phyloP scores from a whole-genome alignment of 2,797 vertebrate species.

The Alcedo quadribrachys region DNA sequence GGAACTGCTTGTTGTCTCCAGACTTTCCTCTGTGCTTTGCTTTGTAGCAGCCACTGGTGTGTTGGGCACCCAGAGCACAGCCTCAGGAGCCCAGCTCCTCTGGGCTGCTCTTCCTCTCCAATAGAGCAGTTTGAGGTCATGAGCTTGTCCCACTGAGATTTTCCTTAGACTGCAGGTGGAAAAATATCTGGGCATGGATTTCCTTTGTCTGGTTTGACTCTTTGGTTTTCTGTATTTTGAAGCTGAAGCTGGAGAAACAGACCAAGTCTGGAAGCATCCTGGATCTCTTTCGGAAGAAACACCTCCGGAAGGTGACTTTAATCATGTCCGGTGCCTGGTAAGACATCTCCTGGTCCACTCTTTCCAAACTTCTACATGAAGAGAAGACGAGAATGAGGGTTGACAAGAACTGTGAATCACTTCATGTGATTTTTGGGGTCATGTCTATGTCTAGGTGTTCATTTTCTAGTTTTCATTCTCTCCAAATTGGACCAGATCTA shows the following conservation, averaged over 20 bases:
- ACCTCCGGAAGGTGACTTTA: slow-evolving; percentile 81
- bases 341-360: slow-evolving; percentile 9
- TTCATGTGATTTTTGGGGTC: fast-evolving
- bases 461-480: no score
- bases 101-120: not conserved
- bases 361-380: fast-evolving
- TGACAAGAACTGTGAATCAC: not conserved
- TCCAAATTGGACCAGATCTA: no score
- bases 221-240: not conserved
- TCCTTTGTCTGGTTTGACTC: not conserved
- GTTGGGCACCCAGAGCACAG: not conserved
- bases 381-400: not conserved
- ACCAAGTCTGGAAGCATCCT: slow-evolving; percentile 71
- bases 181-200: not conserved
- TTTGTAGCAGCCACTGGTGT: not conserved
- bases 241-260: slow-evolving; percentile 45
- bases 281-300: slow-evolving; percentile 83
- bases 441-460: not conserved
- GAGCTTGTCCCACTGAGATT: not conserved
- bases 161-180: not conserved
- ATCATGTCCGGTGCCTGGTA: slow-evolving; percentile 84
- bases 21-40: not conserved
- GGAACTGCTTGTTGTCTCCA: not conserved
- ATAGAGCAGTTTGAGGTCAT: not conserved
- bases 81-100: not conserved